These are phyloP conservation scores for Teleopsis dalmanni DNA, from an alignment of 1,140 invertebrate genomes.

Conservation along the genomic window DNA sequence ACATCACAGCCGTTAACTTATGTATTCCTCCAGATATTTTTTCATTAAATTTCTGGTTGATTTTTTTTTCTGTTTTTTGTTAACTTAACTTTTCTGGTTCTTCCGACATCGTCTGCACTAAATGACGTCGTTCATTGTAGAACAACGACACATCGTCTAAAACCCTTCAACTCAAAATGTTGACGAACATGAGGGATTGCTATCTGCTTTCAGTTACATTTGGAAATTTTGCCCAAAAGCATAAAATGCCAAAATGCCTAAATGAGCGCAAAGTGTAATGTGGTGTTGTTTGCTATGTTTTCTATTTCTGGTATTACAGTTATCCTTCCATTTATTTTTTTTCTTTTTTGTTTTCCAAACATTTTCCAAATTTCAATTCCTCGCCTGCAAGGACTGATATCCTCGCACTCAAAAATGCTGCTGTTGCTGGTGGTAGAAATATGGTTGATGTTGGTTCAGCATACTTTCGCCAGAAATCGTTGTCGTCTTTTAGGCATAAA, in stretches of 20 bases:
- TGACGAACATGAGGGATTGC: conserved; percentile 8
- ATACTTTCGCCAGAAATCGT: neutral
- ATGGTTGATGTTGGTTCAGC: neutral
- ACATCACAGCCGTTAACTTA: neutral
- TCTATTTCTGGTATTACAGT: neutral
- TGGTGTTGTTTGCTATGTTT: neutral
- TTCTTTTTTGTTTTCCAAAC: too few species aligned
- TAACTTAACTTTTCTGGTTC: neutral
- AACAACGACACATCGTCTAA: neutral
- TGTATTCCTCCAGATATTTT: too few species aligned
- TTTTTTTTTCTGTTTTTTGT: neutral
- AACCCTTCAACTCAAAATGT: conserved; percentile 1
- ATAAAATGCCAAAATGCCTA: neutral
- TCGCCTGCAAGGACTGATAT: neutral
- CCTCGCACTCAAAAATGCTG: neutral
- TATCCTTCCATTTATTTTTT: neutral
- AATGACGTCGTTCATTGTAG: conserved; percentile 7
- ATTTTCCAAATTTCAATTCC: conserved; percentile 12
- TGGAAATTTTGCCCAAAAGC: neutral
- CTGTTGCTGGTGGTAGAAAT: neutral
- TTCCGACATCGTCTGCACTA: conserved; percentile 7
- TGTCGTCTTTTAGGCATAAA: conserved; percentile 9
- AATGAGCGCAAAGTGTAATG: neutral
- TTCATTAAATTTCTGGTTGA: neutral
- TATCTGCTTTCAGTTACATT: conserved; percentile 2